A percentile compares a stretch with the other conserved stretches of the same genome.
phyloP scores from a whole-genome alignment of 1,140 invertebrate species.

The Arctopsyche grandis region DNA sequence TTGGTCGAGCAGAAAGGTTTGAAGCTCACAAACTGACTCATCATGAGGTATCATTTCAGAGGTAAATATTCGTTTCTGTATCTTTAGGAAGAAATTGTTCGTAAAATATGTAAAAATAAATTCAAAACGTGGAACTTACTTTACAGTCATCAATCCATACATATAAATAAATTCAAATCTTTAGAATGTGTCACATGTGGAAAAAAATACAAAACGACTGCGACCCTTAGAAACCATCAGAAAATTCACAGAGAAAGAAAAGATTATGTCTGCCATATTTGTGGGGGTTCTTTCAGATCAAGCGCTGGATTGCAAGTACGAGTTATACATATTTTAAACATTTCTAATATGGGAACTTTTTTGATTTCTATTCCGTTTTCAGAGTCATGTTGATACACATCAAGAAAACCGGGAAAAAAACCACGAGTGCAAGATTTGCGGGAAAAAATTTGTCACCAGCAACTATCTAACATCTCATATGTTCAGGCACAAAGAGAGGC shows the following conservation, averaged over 20 bases:
- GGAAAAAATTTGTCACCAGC: slow-evolving; percentile 63
- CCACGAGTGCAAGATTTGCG: slow-evolving; percentile 61
- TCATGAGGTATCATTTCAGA: slow-evolving; percentile 56
- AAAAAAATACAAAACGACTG: slow-evolving; percentile 58
- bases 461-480: slow-evolving; percentile 58
- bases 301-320: slow-evolving; percentile 58
- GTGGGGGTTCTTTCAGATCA: slow-evolving; percentile 59
- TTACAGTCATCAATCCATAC: slow-evolving; percentile 58
- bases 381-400: slow-evolving; percentile 62
- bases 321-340: background rate
- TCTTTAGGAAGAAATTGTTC: slow-evolving; percentile 57
- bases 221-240: slow-evolving; percentile 58
- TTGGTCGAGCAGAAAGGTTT: slow-evolving; percentile 56
- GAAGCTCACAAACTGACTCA: slow-evolving; percentile 59
- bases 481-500: slow-evolving; percentile 57
- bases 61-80: slow-evolving; percentile 40
- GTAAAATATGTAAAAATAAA: slow-evolving; percentile 59
- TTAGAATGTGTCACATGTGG: slow-evolving; percentile 59
- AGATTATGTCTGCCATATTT: slow-evolving; percentile 60
- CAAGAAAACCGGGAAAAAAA: slow-evolving; percentile 59
- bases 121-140: slow-evolving; percentile 60
- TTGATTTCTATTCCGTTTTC: slow-evolving; percentile 50
- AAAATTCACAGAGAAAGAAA: slow-evolving; percentile 58
- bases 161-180: slow-evolving; percentile 55
- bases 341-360: background rate